phyloP scores from a whole-genome alignment of 2,888 invertebrate species.

The Synanthedon tipuliformis region DNA sequence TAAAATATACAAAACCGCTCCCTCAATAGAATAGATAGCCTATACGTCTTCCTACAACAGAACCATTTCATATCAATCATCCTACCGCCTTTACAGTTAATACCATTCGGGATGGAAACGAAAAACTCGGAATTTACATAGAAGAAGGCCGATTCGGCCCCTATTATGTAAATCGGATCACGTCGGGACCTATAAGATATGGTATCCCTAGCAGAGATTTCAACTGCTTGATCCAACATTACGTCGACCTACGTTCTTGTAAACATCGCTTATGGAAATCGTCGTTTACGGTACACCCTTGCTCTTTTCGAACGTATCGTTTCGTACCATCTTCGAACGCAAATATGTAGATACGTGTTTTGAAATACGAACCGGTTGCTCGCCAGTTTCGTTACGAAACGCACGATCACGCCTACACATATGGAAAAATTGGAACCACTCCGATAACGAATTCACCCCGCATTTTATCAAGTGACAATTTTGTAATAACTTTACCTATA shows the following conservation, averaged over 20 bases:
- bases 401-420: background rate
- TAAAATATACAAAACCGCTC: no score
- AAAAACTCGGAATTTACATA: constrained; percentile 38
- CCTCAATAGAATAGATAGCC: no score
- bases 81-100: constrained; percentile 35
- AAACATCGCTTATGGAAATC: constrained; percentile 43
- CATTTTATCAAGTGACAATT: no score
- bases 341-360: constrained; percentile 8
- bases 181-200: constrained; percentile 42
- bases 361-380: background rate
- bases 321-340: constrained; percentile 22
- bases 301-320: constrained; percentile 15
- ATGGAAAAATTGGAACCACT: no score
- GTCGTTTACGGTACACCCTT: constrained; percentile 19
- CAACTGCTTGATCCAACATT: constrained; percentile 35
- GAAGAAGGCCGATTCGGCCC: constrained; percentile 23
- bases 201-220: constrained; percentile 45
- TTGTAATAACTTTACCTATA: no score
- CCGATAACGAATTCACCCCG: no score
- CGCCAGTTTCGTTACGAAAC: background rate
- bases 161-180: constrained; percentile 58
- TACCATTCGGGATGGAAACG: constrained; percentile 18
- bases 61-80: constrained; percentile 40
- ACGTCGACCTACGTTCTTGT: constrained; percentile 25
- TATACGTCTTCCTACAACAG: background rate